Conservation (phyloP, 1,140 invertebrate genomes). For the Asbolus verrucosus region DNA sequence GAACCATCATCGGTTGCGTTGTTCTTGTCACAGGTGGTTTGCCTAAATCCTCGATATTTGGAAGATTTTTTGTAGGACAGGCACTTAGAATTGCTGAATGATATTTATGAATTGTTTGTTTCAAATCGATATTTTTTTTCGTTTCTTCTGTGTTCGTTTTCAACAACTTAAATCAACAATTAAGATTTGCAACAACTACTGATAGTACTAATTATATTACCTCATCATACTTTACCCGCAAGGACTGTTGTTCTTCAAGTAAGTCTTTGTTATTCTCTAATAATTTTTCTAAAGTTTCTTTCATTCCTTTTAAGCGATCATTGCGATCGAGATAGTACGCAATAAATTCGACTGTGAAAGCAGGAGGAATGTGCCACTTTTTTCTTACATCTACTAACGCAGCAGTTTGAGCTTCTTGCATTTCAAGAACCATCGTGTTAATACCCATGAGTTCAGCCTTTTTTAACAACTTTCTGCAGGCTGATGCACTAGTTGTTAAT, state of each 20-base stretch:
- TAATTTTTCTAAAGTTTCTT: slow-evolving; percentile 79
- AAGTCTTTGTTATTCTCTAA: slow-evolving; percentile 80
- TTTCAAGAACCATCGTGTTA: slow-evolving; percentile 80
- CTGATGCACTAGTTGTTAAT: slow-evolving; percentile 90
- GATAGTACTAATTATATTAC: slow-evolving; percentile 63
- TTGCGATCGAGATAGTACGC: slow-evolving; percentile 93
- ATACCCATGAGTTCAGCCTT: slow-evolving; percentile 95
- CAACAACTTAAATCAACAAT: slow-evolving; percentile 67
- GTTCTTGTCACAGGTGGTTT: slow-evolving; percentile 56
- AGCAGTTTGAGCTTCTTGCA: slow-evolving; percentile 83
- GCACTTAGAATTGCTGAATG: slow-evolving; percentile 71
- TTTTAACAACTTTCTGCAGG: slow-evolving; percentile 82
- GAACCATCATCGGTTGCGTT: slow-evolving; percentile 74
- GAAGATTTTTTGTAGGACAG: slow-evolving; percentile 70
- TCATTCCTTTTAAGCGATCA: slow-evolving; percentile 80
- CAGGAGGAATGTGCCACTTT: slow-evolving; percentile 94
- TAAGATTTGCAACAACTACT: not conserved
- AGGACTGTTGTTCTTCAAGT: slow-evolving; percentile 77
- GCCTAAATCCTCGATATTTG: slow-evolving; percentile 66
- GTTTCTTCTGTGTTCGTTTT: slow-evolving; percentile 71
- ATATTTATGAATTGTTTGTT: slow-evolving; percentile 69
- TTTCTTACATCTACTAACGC: slow-evolving; percentile 86
- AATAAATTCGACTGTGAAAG: slow-evolving; percentile 93
- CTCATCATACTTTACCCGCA: slow-evolving; percentile 83
- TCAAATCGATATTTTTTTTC: slow-evolving; percentile 64